A percentile compares a stretch with the other conserved stretches of the same genome.
Conservation (phyloP, 2,113 vertebrate genomes). For the Ailuropoda melanoleuca region DNA sequence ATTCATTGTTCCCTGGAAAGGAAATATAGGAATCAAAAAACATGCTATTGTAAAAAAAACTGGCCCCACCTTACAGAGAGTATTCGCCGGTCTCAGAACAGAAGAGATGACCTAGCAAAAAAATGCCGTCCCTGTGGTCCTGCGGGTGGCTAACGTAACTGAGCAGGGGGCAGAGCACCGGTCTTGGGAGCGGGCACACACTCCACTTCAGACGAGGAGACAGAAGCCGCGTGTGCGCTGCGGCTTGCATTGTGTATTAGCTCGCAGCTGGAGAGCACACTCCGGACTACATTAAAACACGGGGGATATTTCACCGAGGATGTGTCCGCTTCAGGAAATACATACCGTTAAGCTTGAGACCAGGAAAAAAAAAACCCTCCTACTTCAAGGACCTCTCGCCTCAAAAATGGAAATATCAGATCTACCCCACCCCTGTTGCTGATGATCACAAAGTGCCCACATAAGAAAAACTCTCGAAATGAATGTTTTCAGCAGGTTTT, state of each 20-base stretch:
- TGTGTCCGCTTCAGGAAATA: neutral
- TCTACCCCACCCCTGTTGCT: neutral
- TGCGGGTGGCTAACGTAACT: too few relatives aligned
- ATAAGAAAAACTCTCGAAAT: slow-evolving; percentile 68
- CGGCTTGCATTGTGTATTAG: neutral
- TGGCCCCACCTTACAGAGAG: too few relatives aligned
- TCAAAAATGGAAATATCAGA: slow-evolving; percentile 43
- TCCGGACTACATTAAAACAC: neutral
- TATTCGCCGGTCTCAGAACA: neutral
- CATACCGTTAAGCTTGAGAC: neutral
- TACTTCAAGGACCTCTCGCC: neutral
- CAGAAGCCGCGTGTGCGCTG: neutral
- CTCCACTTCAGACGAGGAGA: neutral
- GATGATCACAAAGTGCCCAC: slow-evolving; percentile 47
- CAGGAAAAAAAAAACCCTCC: neutral
- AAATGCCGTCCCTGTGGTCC: neutral
- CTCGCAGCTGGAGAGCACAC: neutral
- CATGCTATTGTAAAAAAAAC: neutral
- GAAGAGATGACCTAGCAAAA: neutral
- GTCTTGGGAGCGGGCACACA: too few relatives aligned
- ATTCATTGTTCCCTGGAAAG: neutral
- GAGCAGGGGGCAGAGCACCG: too few relatives aligned
- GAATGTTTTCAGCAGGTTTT: slow-evolving; percentile 58
- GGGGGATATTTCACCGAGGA: neutral
- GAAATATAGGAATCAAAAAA: slow-evolving; percentile 19